Evolutionary conservation across 2,888 invertebrate species (phyloP).

Genomic region (Drosophila mimetica): DNA sequence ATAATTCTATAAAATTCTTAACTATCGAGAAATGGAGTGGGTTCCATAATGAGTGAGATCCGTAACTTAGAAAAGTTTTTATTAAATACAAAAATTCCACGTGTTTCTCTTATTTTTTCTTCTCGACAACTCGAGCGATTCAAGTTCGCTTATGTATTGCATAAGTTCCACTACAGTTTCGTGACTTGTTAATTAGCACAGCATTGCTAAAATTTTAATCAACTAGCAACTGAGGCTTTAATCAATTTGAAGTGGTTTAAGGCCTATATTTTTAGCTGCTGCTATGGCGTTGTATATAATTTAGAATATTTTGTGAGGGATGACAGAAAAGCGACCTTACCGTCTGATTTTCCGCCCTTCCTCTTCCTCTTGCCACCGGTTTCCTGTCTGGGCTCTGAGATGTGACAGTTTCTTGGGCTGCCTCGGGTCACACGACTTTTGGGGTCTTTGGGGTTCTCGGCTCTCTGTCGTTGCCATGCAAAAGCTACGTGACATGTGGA

Average conservation of each 20-base stretch:
- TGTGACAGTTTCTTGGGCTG: conserved; percentile 33
- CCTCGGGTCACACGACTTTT: conserved; percentile 29
- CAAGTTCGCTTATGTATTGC: conserved; percentile 13
- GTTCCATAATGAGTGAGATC: too few species aligned
- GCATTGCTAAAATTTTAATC: conserved; percentile 22
- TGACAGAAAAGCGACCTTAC: not conserved
- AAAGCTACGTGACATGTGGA: conserved; percentile 76
- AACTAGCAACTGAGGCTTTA: not conserved
- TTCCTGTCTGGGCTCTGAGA: conserved; percentile 21
- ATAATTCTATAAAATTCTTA: too few species aligned
- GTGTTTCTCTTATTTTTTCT: not conserved
- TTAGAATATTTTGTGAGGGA: not conserved
- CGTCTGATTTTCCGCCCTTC: not conserved
- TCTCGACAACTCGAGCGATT: not conserved
- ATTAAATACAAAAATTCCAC: too few species aligned
- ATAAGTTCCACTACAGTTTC: conserved; percentile 13
- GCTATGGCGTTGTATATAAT: not conserved
- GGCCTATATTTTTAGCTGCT: conserved; percentile 6
- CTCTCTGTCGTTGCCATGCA: conserved; percentile 72
- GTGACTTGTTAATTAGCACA: conserved; percentile 21
- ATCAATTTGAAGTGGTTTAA: not conserved
- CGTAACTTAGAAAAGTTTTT: too few species aligned
- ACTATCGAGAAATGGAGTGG: too few species aligned
- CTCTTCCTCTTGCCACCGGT: conserved; percentile 1
- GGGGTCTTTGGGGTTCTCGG: conserved; percentile 24